Evolutionary conservation across 1,140 invertebrate genomes (phyloP), one percentile per base, ranked within the genome.

Genomic region (Wiebesia pumilae): DNA sequence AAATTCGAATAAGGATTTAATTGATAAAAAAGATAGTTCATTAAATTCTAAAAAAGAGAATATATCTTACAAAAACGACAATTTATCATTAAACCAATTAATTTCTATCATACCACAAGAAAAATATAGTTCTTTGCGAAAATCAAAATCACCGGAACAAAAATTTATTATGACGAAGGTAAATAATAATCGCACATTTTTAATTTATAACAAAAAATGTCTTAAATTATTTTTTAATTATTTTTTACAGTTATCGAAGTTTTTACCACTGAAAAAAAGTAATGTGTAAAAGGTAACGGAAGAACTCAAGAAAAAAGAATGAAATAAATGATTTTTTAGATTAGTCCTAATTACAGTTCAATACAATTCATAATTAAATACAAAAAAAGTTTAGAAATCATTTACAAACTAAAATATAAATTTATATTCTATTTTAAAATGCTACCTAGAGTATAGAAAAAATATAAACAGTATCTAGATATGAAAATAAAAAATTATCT

Each of bases 151-250:
- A 19, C 10, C 19, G 0, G 73, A 78, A 24, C 35, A 47, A 0
- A 75, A 78, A 4, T 84, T 71, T 16, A 40, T 75, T 35, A 24
- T 62, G 21, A 78, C 67, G 58, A 77, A 84, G 83, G 83, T 84
- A 73, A 77, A 33, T 30, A 30, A 54, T 1, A 77, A 30, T 77
- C 3, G 4, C 4, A n/a, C 12, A 27, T 27, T 43, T 16, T 10
- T 75, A 43, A n/a, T 71, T 71, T 14, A 12, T n/a, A 16, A 3
- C 16, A 40, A 33, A 38, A 38, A 73, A 40, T 38, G 38, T 35
- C 16, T 40, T 9, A 14, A 43, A 38, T 38, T 38, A 71, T 71
- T 4, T 38, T 38, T 38, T 35, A 10, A 19, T 43, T 75, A 43
- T 43, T 75, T 75, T 4, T 75, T 75, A 40, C 71, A 75, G 71